Conservation (phyloP, 2,797 vertebrate species). For the Enteromius argenteus region DNA sequence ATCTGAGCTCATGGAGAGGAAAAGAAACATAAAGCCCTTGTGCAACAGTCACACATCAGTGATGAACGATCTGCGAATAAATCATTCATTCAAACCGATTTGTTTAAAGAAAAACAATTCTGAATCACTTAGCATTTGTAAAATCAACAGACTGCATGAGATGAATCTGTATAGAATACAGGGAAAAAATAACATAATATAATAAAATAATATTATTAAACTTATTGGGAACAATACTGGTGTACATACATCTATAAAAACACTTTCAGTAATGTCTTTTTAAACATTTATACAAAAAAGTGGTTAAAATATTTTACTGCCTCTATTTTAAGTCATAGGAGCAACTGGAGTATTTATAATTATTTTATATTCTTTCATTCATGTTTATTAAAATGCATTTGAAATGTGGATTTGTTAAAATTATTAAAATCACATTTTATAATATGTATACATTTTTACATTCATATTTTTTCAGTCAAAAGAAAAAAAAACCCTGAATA, state of each 20-base stretch:
- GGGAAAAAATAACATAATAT: neutral
- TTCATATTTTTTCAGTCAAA: neutral
- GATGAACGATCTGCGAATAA: neutral
- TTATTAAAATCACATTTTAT: neutral
- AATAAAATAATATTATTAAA: neutral
- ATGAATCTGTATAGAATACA: neutral
- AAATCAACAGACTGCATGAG: neutral
- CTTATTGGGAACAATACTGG: too few species aligned
- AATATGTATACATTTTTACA: neutral
- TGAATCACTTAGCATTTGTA: neutral
- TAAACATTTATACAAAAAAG: neutral
- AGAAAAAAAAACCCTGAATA: too few species aligned
- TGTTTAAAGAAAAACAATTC: neutral
- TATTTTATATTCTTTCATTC: neutral
- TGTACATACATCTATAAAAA: neutral
- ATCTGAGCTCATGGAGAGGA: neutral
- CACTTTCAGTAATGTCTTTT: neutral
- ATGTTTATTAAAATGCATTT: neutral
- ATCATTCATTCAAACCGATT: neutral
- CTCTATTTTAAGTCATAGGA: neutral
- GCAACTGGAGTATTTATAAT: neutral
- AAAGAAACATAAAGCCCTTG: slow-evolving; percentile 8
- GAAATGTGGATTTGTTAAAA: neutral
- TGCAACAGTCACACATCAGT: neutral
- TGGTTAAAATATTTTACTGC: neutral